Evolutionary conservation across 2,797 vertebrate species (phyloP).

Genomic region (Peromyscus melanophrys): DNA sequence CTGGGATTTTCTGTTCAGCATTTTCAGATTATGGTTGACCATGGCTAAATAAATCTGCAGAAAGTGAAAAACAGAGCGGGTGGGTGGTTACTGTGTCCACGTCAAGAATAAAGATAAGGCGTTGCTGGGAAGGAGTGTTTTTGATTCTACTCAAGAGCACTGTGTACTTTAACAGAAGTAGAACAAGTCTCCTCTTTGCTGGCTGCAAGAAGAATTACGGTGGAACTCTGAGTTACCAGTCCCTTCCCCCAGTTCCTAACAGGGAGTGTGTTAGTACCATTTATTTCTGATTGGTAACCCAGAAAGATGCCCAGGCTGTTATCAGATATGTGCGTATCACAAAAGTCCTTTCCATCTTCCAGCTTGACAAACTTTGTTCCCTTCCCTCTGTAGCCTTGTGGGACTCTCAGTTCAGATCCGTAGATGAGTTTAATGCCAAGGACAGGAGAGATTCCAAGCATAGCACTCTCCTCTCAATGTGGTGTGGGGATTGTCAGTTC

Average conservation of each 20-base stretch:
- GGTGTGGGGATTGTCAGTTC: neutral
- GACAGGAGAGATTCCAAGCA: conserved; percentile 31
- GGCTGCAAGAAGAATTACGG: conserved; percentile 3
- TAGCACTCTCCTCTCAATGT: neutral
- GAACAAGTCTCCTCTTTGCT: conserved; percentile 35
- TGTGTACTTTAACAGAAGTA: conserved; percentile 25
- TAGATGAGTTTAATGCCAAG: conserved; percentile 23
- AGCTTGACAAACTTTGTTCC: neutral
- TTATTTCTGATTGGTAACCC: conserved; percentile 28
- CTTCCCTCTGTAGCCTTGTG: neutral
- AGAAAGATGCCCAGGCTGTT: neutral
- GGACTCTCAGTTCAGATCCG: neutral
- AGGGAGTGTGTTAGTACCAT: neutral
- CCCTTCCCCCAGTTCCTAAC: conserved; percentile 15
- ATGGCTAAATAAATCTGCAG: neutral
- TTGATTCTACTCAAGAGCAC: conserved; percentile 8
- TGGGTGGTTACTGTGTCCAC: neutral
- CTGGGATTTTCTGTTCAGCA: neutral
- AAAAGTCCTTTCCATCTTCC: conserved; percentile 7
- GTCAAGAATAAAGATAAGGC: neutral
- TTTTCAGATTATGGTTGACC: neutral
- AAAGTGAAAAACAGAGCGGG: neutral
- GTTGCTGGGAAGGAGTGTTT: conserved; percentile 9
- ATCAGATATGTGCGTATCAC: neutral
- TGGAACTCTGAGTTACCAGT: neutral